Percentiles rank a stretch among this genome's conserved stretches.
Evolutionary conservation across 2,888 invertebrate genomes (phyloP).

Genomic region (Portevinia maculata): DNA sequence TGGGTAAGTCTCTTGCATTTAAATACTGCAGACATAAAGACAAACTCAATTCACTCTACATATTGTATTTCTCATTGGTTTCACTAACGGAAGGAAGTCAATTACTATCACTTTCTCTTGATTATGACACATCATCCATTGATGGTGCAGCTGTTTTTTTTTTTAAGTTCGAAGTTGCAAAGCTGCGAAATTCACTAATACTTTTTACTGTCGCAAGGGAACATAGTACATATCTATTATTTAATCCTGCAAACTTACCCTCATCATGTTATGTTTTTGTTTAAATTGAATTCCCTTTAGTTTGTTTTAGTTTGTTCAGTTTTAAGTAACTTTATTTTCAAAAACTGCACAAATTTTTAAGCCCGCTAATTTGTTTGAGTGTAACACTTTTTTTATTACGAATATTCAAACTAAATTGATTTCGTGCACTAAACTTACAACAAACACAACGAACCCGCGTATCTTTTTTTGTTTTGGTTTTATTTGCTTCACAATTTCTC

Average conservation of each 20-base stretch:
- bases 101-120: slow-evolving; percentile 64
- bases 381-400: too few relatives aligned
- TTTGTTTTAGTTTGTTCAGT: too few relatives aligned
- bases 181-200: neutral
- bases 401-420: neutral
- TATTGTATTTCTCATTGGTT: too few relatives aligned
- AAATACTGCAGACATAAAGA: too few relatives aligned
- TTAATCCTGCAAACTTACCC: slow-evolving; percentile 47
- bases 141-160: slow-evolving; percentile 29
- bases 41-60: too few relatives aligned
- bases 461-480: slow-evolving; percentile 13
- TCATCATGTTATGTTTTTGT: slow-evolving; percentile 34
- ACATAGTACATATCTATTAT: too few relatives aligned
- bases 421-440: neutral
- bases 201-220: too few relatives aligned
- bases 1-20: too few relatives aligned
- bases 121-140: slow-evolving; percentile 63
- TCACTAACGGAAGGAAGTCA: slow-evolving; percentile 57
- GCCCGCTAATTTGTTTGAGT: too few relatives aligned
- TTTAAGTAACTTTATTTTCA: neutral
- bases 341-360: neutral
- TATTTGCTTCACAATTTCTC: slow-evolving; percentile 49
- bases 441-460: slow-evolving; percentile 9
- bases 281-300: neutral
- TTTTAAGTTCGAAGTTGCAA: too few relatives aligned